phyloP scores from a whole-genome alignment of 2,113 vertebrate genomes.

The Hyla sarda region DNA sequence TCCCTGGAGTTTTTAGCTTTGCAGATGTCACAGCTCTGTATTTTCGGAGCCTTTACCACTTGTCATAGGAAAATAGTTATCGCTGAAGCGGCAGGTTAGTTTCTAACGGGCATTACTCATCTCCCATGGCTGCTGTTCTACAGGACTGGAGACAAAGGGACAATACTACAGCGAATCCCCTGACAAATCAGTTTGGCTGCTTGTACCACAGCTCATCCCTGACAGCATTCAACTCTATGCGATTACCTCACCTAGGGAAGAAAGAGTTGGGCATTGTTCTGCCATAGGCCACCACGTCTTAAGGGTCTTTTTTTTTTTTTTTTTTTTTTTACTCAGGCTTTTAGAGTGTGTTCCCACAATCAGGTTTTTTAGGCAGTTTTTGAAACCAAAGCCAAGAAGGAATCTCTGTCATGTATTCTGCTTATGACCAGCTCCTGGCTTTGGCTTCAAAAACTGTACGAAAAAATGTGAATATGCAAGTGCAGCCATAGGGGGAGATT shows the following conservation, averaged over 20 bases:
- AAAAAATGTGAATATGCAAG: too few relatives aligned
- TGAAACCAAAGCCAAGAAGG: too few relatives aligned
- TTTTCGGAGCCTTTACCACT: neutral
- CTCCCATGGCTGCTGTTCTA: neutral
- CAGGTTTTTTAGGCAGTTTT: too few relatives aligned
- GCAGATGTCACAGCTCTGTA: constrained; percentile 3
- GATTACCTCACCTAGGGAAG: neutral
- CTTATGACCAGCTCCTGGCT: too few relatives aligned
- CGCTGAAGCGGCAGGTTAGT: neutral
- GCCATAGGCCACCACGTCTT: neutral
- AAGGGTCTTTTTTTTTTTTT: too few relatives aligned
- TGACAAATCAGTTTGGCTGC: constrained; percentile 1
- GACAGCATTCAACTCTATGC: neutral
- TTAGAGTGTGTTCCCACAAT: too few relatives aligned
- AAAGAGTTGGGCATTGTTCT: neutral
- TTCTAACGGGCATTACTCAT: neutral
- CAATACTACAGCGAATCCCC: neutral
- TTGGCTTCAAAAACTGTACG: too few relatives aligned
- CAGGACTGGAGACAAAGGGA: neutral
- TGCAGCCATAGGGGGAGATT: too few relatives aligned
- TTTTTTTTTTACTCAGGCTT: too few relatives aligned
- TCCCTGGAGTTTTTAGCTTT: constrained; percentile 6
- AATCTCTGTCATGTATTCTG: too few relatives aligned
- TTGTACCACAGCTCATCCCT: neutral
- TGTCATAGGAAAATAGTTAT: constrained; percentile 9